phyloP scores from a whole-genome alignment of 2,888 invertebrate genomes.

The Chaetogeoica ovagalla region DNA sequence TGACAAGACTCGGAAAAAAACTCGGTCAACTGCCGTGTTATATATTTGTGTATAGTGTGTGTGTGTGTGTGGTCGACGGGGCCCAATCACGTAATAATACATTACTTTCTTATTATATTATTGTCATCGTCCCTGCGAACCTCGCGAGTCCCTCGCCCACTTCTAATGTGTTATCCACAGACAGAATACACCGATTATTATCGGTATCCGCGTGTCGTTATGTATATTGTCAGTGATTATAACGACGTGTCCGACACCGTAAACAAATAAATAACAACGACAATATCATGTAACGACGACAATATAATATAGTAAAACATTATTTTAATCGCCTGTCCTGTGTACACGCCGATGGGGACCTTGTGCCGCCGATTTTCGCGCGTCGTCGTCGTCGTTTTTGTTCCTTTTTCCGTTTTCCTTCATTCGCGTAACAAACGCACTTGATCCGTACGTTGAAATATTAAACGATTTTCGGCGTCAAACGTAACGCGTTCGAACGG shows the following conservation, averaged over 20 bases:
- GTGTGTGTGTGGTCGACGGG: conserved; percentile 2
- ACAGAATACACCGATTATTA: conserved; percentile 21
- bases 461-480: conserved; percentile 7
- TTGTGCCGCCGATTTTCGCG: conserved; percentile 32
- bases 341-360: conserved; percentile 14
- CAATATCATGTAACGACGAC: neutral
- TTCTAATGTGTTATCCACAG: conserved; percentile 26
- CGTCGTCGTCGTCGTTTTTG: neutral
- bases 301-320: neutral
- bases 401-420: no score
- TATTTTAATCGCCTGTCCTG: neutral
- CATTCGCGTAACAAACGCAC: no score
- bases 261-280: conserved; percentile 17
- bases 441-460: conserved; percentile 18
- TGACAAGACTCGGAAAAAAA: conserved; percentile 31
- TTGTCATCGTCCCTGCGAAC: neutral
- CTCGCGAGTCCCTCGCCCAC: conserved; percentile 13
- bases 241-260: conserved; percentile 13
- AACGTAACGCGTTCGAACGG: neutral
- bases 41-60: no score
- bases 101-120: conserved; percentile 50
- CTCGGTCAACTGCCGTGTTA: conserved; percentile 35
- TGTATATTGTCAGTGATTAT: conserved; percentile 30
- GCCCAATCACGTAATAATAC: conserved; percentile 51
- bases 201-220: neutral